A percentile compares a stretch with the other conserved stretches of the same genome.
phyloP scores from a whole-genome alignment of 2,113 vertebrate genomes.

The Esox niger region DNA sequence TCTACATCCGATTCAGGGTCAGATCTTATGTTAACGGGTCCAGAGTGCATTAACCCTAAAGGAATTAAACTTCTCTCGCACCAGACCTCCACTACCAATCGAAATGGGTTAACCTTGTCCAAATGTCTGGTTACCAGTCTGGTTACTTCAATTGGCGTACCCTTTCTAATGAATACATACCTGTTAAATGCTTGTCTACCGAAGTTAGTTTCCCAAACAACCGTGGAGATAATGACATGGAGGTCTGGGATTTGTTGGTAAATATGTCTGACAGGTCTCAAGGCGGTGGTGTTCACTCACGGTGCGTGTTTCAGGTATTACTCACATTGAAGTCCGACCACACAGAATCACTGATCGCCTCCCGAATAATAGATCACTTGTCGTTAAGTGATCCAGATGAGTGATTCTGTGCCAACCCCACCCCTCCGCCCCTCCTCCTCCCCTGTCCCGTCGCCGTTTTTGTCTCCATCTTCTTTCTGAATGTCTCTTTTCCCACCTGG shows the following conservation, averaged over 20 bases:
- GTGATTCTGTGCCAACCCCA: too few relatives aligned
- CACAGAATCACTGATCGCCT: too few relatives aligned
- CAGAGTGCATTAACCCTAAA: conserved; percentile 53
- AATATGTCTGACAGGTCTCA: conserved; percentile 52
- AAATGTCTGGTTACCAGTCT: background rate
- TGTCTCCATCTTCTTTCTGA: conserved; percentile 76
- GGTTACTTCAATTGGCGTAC: too few relatives aligned
- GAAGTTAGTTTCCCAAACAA: background rate
- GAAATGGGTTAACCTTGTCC: conserved; percentile 63
- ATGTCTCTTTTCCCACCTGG: conserved; percentile 76
- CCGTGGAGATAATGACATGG: background rate
- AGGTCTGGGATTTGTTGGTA: conserved; percentile 7
- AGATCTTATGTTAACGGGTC: conserved; percentile 39
- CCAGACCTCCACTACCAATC: conserved; percentile 43
- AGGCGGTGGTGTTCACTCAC: conserved; percentile 35
- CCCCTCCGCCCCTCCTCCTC: too few relatives aligned
- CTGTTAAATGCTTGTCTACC: background rate
- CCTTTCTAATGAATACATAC: too few relatives aligned
- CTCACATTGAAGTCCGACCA: too few relatives aligned
- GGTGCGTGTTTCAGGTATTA: conserved; percentile 10
- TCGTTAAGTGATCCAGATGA: too few relatives aligned
- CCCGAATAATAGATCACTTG: too few relatives aligned
- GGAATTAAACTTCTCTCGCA: conserved; percentile 24
- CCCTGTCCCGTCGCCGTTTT: conserved; percentile 66
- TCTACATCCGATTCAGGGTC: conserved; percentile 45